Conservation (phyloP, 2,888 invertebrate genomes). For the Toxonevra muliebris region DNA sequence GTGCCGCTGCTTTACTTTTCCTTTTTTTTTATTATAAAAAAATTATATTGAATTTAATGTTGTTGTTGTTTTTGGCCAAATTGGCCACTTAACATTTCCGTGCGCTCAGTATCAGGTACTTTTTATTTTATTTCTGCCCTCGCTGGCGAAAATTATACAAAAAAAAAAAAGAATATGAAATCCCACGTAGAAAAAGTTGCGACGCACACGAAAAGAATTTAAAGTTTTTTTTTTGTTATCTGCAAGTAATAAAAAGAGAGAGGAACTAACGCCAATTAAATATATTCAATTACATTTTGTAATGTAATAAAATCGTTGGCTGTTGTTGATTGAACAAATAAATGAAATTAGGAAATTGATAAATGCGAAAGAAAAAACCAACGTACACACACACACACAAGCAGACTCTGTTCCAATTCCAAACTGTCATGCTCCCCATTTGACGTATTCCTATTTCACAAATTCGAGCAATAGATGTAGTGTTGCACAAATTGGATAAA, state of each 20-base stretch:
- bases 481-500: no score
- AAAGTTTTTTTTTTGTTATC: conserved; percentile 10
- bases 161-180: conserved; percentile 25
- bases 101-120: conserved; percentile 47
- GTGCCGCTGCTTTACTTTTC: conserved; percentile 23
- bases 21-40: conserved; percentile 1
- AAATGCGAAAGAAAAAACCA: neutral
- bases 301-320: neutral
- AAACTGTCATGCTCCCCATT: no score
- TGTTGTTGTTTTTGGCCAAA: conserved; percentile 37
- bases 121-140: conserved; percentile 42
- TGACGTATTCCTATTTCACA: no score
- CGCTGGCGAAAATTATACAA: conserved; percentile 42
- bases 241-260: conserved; percentile 20
- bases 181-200: neutral
- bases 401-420: no score
- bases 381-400: neutral
- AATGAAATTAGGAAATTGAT: conserved; percentile 15
- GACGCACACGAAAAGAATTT: conserved; percentile 14
- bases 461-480: no score
- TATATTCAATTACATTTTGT: conserved; percentile 20
- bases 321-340: conserved; percentile 13
- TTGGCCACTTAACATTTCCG: conserved; percentile 40
- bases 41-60: conserved; percentile 1
- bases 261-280: neutral